Evolutionary conservation across 2,888 invertebrate species (phyloP).

Genomic region (Ferrisia virgata): DNA sequence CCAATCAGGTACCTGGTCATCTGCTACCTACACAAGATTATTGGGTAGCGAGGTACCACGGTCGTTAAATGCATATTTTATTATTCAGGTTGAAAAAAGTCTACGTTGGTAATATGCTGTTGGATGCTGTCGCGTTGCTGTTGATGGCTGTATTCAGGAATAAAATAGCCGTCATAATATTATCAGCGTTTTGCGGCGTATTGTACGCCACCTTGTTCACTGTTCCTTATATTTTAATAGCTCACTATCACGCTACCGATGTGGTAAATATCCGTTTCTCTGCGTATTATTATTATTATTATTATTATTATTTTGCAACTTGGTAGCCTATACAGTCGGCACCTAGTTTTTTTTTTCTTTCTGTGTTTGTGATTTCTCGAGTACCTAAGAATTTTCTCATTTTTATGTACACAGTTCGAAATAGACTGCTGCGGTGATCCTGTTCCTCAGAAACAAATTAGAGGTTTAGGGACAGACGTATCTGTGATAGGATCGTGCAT

Average conservation of each 20-base stretch:
- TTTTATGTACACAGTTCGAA: constrained; percentile 59
- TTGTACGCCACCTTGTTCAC: constrained; percentile 98
- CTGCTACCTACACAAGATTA: no score
- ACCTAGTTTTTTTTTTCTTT: no score
- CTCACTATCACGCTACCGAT: constrained; percentile 89
- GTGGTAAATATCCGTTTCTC: constrained; percentile 61
- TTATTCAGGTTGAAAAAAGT: constrained; percentile 73
- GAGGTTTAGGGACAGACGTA: constrained; percentile 91
- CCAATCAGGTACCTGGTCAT: no score
- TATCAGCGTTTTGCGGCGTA: constrained; percentile 91
- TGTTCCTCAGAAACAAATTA: constrained; percentile 60
- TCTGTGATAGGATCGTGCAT: constrained; percentile 94
- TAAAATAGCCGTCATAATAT: constrained; percentile 75
- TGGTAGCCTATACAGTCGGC: no score
- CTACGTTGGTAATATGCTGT: constrained; percentile 82
- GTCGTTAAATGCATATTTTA: neutral
- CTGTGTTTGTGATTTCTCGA: no score
- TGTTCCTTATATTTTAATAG: constrained; percentile 91
- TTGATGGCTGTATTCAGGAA: constrained; percentile 76
- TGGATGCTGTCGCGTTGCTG: constrained; percentile 85
- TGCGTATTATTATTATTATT: no score
- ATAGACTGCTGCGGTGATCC: constrained; percentile 59
- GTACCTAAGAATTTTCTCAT: neutral
- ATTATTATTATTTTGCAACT: no score
- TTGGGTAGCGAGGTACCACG: neutral